phyloP scores from a whole-genome alignment of 1,140 invertebrate genomes.

The Cotesia typhae region DNA sequence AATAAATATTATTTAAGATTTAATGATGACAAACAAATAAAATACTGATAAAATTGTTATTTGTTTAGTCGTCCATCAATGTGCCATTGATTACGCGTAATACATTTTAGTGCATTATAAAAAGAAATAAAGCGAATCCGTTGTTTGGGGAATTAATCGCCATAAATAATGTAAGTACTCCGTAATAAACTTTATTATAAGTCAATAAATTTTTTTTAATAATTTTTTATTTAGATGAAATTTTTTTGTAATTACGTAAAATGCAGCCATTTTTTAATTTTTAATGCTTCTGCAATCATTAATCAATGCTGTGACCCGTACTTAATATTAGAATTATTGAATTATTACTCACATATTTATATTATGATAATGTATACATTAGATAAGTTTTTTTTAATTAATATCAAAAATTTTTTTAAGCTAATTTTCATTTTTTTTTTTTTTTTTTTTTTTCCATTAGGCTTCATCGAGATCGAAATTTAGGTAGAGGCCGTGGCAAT shows the following conservation, averaged over 20 bases:
- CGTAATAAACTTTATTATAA: constrained; percentile 25
- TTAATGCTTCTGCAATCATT: neutral
- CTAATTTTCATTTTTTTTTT: constrained; percentile 8
- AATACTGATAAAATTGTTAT: neutral
- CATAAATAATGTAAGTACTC: constrained; percentile 48
- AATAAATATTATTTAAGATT: constrained; percentile 12
- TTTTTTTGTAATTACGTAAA: neutral
- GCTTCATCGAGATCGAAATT: constrained; percentile 59
- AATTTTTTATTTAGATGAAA: neutral
- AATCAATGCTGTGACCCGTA: neutral
- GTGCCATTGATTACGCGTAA: constrained; percentile 40
- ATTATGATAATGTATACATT: neutral
- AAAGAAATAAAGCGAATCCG: constrained; percentile 33
- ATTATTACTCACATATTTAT: neutral
- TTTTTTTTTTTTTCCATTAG: constrained; percentile 36
- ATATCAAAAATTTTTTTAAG: constrained; percentile 4
- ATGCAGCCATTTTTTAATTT: constrained; percentile 8
- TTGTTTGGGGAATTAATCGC: constrained; percentile 18
- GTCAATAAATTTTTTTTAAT: constrained; percentile 4
- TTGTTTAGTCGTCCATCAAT: constrained; percentile 7
- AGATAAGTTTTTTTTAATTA: constrained; percentile 13
- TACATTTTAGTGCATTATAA: constrained; percentile 14
- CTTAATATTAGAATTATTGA: neutral
- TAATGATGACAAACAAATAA: neutral
- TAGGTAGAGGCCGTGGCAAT: constrained; percentile 53